Conservation (phyloP, 2,888 invertebrate genomes). For the Megaustenia siamemsis region DNA sequence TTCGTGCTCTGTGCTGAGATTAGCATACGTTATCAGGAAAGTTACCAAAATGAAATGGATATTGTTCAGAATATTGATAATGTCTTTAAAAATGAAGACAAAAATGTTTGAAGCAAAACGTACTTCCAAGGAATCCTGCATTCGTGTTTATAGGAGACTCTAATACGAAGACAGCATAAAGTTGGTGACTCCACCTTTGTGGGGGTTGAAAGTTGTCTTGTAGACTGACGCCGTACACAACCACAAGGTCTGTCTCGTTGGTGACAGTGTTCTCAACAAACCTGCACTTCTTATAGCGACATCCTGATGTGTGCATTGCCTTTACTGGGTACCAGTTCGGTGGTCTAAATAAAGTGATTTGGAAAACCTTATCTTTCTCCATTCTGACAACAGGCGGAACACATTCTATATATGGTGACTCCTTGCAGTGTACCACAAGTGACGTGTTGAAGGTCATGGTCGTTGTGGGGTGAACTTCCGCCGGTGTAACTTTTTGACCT, state of each 20-base stretch:
- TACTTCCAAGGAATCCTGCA: too few species aligned
- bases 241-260: background rate
- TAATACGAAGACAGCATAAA: background rate
- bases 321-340: background rate
- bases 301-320: background rate
- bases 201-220: background rate
- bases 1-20: too few species aligned
- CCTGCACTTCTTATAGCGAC: background rate
- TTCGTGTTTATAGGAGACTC: background rate
- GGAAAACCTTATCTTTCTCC: background rate
- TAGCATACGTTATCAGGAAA: too few species aligned
- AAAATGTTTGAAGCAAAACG: too few species aligned
- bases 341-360: background rate
- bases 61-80: too few species aligned
- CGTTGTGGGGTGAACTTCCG: background rate
- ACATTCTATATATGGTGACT: background rate
- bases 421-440: background rate
- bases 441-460: constrained; percentile 9
- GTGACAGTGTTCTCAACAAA: background rate
- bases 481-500: too few species aligned
- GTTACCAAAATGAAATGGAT: too few species aligned
- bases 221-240: background rate
- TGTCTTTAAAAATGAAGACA: too few species aligned
- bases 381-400: background rate
- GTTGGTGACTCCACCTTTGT: background rate